Percentiles rank a stretch among this genome's conserved stretches.
Evolutionary conservation across 2,113 vertebrate genomes (phyloP).

Genomic region (Alligator sinensis): DNA sequence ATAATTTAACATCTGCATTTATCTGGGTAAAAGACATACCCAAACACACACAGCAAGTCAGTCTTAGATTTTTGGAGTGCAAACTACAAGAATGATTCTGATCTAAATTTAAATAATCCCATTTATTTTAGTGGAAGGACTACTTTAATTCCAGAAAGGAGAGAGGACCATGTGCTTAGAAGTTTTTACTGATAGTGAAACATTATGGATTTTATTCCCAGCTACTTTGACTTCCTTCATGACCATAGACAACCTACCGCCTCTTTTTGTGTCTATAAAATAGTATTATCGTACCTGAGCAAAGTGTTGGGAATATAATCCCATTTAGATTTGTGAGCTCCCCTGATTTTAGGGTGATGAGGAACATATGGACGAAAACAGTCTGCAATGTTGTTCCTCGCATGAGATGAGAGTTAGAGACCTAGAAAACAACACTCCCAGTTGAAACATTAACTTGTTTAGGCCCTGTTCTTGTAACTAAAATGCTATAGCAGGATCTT

Average conservation of each 20-base stretch:
- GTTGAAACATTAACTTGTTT: background rate
- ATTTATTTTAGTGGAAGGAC: background rate
- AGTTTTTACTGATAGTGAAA: background rate
- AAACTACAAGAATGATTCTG: background rate
- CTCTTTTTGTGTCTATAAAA: background rate
- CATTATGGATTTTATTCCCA: background rate
- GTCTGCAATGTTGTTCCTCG: background rate
- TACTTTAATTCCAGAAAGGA: background rate
- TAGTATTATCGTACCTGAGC: background rate
- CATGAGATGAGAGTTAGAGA: background rate
- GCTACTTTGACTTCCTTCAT: background rate
- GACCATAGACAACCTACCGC: background rate
- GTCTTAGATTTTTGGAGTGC: background rate
- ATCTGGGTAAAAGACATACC: background rate
- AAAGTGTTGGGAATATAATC: background rate
- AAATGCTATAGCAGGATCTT: background rate
- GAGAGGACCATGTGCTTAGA: background rate
- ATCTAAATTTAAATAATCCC: background rate
- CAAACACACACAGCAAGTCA: background rate
- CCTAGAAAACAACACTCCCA: background rate
- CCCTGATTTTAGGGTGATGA: background rate
- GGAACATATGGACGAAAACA: background rate
- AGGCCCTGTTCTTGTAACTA: background rate
- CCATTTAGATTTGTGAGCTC: background rate
- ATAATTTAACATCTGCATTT: background rate